Evolutionary conservation across 2,888 invertebrate species (phyloP).

Genomic region (Cephus runcator): DNA sequence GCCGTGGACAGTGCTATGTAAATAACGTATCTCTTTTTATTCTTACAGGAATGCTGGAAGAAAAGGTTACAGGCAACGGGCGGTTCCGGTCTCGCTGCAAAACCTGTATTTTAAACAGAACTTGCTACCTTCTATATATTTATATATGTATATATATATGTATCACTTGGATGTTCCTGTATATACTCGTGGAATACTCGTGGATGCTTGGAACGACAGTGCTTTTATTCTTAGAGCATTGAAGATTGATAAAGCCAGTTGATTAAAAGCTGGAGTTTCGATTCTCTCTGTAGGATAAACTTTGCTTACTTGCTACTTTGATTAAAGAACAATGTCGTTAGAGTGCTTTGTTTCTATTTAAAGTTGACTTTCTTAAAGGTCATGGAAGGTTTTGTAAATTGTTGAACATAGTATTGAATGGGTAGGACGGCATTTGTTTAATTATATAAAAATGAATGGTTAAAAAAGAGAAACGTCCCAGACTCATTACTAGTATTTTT

Average conservation of each 20-base stretch:
- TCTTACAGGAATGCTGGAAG: neutral
- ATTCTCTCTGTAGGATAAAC: neutral
- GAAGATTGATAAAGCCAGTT: neutral
- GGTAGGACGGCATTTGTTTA: neutral
- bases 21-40: neutral
- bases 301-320: neutral
- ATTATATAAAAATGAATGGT: neutral
- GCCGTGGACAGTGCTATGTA: neutral
- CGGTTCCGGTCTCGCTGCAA: neutral
- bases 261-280: neutral
- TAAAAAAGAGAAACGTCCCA: neutral
- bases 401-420: neutral
- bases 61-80: neutral
- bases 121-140: neutral
- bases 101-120: neutral
- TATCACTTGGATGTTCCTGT: neutral
- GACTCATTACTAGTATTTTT: neutral
- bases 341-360: neutral
- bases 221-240: neutral
- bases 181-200: too few species aligned
- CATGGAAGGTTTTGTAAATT: neutral
- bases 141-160: neutral
- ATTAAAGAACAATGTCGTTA: neutral
- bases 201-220: neutral
- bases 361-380: neutral